Percentiles rank a stretch among this genome's conserved stretches.
Conservation (phyloP, 1,140 invertebrate species). For the Vollenhovia emeryi region DNA sequence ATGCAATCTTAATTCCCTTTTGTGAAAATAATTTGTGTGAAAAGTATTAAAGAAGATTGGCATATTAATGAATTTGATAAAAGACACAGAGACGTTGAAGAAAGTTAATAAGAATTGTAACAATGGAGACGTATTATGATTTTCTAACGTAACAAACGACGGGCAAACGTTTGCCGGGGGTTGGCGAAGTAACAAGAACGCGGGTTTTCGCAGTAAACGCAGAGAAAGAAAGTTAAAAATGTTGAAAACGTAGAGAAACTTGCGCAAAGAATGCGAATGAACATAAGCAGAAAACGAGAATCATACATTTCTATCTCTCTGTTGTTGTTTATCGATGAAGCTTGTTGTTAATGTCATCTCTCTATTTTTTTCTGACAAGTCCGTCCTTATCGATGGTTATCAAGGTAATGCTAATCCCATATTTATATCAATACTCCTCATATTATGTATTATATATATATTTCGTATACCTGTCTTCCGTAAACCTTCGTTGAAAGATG, state of each 20-base stretch:
- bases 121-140: neutral
- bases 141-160: constrained; percentile 6
- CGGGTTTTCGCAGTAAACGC: constrained; percentile 39
- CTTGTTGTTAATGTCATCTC: constrained; percentile 86
- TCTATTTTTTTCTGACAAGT: constrained; percentile 86
- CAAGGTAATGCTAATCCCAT: constrained; percentile 86
- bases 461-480: constrained; percentile 80
- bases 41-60: neutral
- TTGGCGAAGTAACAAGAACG: constrained; percentile 55
- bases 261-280: constrained; percentile 39
- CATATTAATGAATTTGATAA: too few relatives aligned
- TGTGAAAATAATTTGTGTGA: neutral
- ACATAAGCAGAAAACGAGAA: constrained; percentile 65
- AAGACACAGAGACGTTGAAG: too few relatives aligned
- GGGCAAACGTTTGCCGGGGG: constrained; percentile 76
- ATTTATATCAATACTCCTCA: constrained; percentile 85
- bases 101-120: constrained; percentile 9
- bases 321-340: constrained; percentile 84
- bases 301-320: constrained; percentile 82
- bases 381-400: constrained; percentile 85
- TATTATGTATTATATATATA: constrained; percentile 68
- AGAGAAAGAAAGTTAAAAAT: neutral
- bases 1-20: neutral
- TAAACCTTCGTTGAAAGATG: constrained; percentile 78
- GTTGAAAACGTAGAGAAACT: constrained; percentile 33